phyloP scores from a whole-genome alignment of 2,888 invertebrate species.

The Labia minor region DNA sequence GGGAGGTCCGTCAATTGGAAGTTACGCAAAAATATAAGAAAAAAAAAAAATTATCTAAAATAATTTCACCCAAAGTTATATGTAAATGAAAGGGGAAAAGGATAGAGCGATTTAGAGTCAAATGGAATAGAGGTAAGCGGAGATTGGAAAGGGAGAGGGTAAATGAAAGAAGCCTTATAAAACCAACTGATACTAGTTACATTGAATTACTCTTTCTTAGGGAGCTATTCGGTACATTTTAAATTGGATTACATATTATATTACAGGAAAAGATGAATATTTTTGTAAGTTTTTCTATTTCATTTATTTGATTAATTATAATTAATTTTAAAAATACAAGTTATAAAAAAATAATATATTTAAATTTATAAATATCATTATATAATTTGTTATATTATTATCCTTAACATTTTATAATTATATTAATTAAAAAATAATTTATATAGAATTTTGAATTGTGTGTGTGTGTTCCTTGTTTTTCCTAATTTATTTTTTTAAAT shows the following conservation, averaged over 20 bases:
- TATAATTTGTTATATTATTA: too few relatives aligned
- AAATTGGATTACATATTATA: too few relatives aligned
- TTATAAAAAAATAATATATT: too few relatives aligned
- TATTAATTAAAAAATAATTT: too few relatives aligned
- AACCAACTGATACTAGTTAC: background rate
- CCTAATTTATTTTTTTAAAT: too few relatives aligned
- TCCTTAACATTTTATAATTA: too few relatives aligned
- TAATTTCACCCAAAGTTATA: background rate
- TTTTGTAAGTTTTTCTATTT: background rate
- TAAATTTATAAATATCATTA: too few relatives aligned
- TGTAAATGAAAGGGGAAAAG: background rate
- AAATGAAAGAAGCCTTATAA: background rate
- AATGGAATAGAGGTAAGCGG: background rate
- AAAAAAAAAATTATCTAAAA: background rate
- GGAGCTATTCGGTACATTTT: too few relatives aligned
- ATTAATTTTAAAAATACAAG: too few relatives aligned
- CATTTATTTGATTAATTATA: background rate
- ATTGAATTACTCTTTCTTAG: background rate
- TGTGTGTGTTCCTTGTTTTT: too few relatives aligned
- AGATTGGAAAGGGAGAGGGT: background rate
- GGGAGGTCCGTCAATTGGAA: background rate
- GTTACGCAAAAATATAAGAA: background rate
- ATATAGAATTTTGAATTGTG: too few relatives aligned
- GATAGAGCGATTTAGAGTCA: background rate
- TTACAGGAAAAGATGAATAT: background rate